A percentile compares a stretch with the other conserved stretches of the same genome.
phyloP scores from a whole-genome alignment of 1,140 invertebrate species.

The Caenorhabditis remanei region DNA sequence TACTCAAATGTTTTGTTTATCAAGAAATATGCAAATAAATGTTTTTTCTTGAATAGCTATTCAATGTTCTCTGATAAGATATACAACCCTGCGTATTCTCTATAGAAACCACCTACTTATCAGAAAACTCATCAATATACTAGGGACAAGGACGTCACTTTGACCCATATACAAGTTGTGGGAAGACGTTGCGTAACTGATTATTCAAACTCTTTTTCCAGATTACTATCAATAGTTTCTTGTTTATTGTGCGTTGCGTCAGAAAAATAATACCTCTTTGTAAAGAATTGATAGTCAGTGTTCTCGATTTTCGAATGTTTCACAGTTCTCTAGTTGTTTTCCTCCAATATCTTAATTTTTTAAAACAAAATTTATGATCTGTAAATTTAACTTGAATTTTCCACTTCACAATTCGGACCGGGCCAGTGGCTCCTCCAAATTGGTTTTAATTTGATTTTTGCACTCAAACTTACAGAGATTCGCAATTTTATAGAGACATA shows the following conservation, averaged over 20 bases:
- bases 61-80: background rate
- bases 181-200: conserved; percentile 36
- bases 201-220: conserved; percentile 22
- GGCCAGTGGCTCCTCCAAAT: too few relatives aligned
- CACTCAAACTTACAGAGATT: too few relatives aligned
- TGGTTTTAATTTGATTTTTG: too few relatives aligned
- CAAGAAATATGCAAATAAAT: background rate
- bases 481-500: too few relatives aligned
- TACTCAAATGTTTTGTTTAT: too few relatives aligned
- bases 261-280: background rate
- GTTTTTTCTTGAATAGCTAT: background rate
- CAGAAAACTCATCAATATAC: conserved; percentile 17
- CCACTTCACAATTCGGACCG: too few relatives aligned
- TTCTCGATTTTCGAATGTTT: background rate
- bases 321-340: too few relatives aligned
- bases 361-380: too few relatives aligned
- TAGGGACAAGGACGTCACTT: background rate
- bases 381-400: too few relatives aligned
- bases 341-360: too few relatives aligned
- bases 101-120: conserved; percentile 2
- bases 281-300: background rate
- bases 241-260: conserved; percentile 29
- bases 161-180: background rate
- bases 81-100: background rate
- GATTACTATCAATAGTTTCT: background rate